Base-by-base conservation (phyloP, 2,113 vertebrate species). In the Aythya baeri region DNA sequence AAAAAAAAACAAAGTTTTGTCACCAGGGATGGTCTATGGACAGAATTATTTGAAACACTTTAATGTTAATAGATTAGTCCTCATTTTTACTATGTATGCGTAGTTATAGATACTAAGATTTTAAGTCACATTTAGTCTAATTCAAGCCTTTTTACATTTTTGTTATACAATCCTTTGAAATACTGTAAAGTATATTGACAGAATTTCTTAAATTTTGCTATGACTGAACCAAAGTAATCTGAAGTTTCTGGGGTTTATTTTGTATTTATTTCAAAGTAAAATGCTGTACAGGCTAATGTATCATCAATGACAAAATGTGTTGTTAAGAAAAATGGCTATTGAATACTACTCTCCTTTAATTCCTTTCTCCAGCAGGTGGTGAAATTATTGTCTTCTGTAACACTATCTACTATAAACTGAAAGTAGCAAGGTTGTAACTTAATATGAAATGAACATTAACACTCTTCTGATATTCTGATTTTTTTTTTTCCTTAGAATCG, bases 321-420 rank as follows among this genome's bases (percentile, higher is more conserved):
- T 85, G 44, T 66, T 62, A 67, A 94, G 67, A 83, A 93, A 96
- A 96, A 26, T 82, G 92, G 77, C 79, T 87, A 89, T 67, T 63
- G 52, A 95, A 74, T 79, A 79, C 54, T 68, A 17, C 77, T 96
- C 81, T 93, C 63, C 68, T 91, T 74, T 95, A 96, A 97, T 96
- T 97, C 88, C n/a, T 95, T 91, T 94, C 92, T 97, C 94, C 91
- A 95, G 90, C 93, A 96, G 92, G 93, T 95, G 95, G 90, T 96
- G 96, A 97, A 96, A 97, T 96, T 87, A 97, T 96, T 91, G 94
- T 97, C 86, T 96, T 84, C 61, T 70, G 36, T 77, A 94, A 95
- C 22, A 12, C 89, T 89, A 91, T 91, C 82, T 83, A 38, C 49
- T 92, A 57, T 84, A 68, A 97, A 96, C 67, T 96, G 96, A 96